These are phyloP conservation scores for Platanista minor DNA, from an alignment of 2,113 vertebrate species.

Conservation along the genomic window DNA sequence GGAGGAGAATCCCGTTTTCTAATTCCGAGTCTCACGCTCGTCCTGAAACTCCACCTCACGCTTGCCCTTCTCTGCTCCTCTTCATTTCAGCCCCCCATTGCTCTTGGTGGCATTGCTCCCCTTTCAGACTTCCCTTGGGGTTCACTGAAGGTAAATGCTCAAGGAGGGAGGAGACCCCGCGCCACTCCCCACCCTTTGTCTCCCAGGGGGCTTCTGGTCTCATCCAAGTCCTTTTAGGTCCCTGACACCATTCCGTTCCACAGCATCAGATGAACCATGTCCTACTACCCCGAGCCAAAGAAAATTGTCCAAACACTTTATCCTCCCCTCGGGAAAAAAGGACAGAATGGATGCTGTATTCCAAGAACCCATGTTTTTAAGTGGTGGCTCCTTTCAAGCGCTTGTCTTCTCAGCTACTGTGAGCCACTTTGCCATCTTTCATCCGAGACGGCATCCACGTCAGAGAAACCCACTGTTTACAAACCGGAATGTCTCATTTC, in stretches of 20 bases:
- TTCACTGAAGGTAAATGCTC: neutral
- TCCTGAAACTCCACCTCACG: neutral
- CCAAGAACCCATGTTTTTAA: neutral
- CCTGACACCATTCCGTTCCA: neutral
- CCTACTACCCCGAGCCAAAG: neutral
- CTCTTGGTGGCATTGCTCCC: neutral
- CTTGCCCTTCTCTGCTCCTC: neutral
- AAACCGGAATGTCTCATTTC: neutral
- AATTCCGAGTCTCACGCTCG: neutral
- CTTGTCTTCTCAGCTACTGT: neutral
- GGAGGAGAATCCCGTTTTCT: neutral
- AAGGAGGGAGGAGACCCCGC: neutral
- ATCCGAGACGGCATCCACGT: neutral
- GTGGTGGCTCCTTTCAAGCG: constrained; percentile 3
- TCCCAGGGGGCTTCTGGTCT: neutral
- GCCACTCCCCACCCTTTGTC: too few relatives aligned
- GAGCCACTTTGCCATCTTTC: neutral
- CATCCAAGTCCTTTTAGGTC: neutral
- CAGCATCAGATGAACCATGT: neutral
- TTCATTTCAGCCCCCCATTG: neutral
- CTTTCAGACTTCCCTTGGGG: neutral
- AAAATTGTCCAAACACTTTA: constrained; percentile 15
- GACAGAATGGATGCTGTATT: neutral
- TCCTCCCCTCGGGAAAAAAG: neutral
- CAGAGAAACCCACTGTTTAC: constrained; percentile 11